Base-by-base conservation (phyloP, 2,797 vertebrate species). In the Glyptemys insculpta region DNA sequence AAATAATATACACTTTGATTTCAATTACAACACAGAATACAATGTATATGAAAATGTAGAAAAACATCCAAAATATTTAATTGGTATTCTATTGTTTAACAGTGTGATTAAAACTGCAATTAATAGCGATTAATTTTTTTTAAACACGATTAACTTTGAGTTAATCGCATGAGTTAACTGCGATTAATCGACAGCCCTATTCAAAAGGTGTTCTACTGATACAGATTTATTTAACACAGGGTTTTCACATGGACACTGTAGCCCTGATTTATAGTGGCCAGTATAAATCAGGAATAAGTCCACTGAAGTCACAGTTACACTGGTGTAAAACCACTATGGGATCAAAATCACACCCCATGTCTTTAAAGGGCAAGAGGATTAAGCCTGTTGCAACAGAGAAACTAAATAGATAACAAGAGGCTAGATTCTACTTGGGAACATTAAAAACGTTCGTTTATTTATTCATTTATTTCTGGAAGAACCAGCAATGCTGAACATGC, bases 241-340 rank as follows among this genome's bases (percentile, higher is more conserved):
- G 81, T 92, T 94, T 90, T 87, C 0, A 0, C 78, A 93, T 95
- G 94, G 96, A 94, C 19, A 0, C 74, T 49, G 91, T 91, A 91
- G 85, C 89, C n/a, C 94, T 14, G 50, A 88, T 91, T 94, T 96
- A 94, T 94, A 94, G 68, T 96, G 96, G 96, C 94, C 97, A 91
- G 97, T 96, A 96, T 93, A 97, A 96, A 97, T 96, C 52, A 79
- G 89, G 91, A 23, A 23, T 72, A 41, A 96, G 79, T 90, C 94
- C 94, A 94, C 82, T 97, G 96, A 95, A 97, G 96, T 96, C 95
- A 96, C 91, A 92, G 96, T 95, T 78, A 95, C 74, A 95, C 53
- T 96, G 93, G 97, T 95, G 95, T 68, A 62, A 95, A 96, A 95
- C 84, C 95, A 88, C 92, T n/a, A 3, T 76, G 96, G 92, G 93